Conservation (phyloP, 2,888 invertebrate species). For the Darwinula stevensoni region DNA sequence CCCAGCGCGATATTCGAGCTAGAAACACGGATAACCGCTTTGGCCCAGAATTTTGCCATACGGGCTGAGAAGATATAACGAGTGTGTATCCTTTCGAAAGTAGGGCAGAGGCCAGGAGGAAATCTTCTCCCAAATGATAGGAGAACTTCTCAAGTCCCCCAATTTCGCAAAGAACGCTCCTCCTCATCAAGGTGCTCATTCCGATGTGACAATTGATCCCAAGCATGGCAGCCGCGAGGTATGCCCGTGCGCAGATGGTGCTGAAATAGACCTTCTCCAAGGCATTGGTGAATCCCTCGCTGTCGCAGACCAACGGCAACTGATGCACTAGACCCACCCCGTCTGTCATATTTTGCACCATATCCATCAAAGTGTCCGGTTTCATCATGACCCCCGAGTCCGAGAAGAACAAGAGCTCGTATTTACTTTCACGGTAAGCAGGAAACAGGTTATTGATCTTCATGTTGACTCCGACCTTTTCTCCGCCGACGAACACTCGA, state of each 20-base stretch:
- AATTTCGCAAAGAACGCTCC: slow-evolving; percentile 56
- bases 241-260: slow-evolving; percentile 81
- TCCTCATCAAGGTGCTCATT: slow-evolving; percentile 82
- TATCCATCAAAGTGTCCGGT: slow-evolving; percentile 72
- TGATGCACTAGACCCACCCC: slow-evolving; percentile 81
- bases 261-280: slow-evolving; percentile 69
- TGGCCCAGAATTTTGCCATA: no score
- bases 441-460: slow-evolving; percentile 98
- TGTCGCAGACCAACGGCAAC: slow-evolving; percentile 85
- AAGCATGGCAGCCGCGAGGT: slow-evolving; percentile 64
- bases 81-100: no score
- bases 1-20: no score
- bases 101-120: slow-evolving; percentile 87
- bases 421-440: slow-evolving; percentile 62
- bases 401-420: slow-evolving; percentile 69
- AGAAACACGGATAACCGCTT: no score
- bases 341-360: slow-evolving; percentile 71
- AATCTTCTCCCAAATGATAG: slow-evolving; percentile 89
- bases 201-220: slow-evolving; percentile 92
- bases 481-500: slow-evolving; percentile 40
- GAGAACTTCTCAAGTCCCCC: slow-evolving; percentile 76
- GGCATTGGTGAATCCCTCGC: slow-evolving; percentile 78
- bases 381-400: slow-evolving; percentile 88
- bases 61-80: no score
- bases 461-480: slow-evolving; percentile 80